These are phyloP conservation scores for Phaethon lepturus DNA, from an alignment of 2,113 vertebrate species.

Conservation along the genomic window DNA sequence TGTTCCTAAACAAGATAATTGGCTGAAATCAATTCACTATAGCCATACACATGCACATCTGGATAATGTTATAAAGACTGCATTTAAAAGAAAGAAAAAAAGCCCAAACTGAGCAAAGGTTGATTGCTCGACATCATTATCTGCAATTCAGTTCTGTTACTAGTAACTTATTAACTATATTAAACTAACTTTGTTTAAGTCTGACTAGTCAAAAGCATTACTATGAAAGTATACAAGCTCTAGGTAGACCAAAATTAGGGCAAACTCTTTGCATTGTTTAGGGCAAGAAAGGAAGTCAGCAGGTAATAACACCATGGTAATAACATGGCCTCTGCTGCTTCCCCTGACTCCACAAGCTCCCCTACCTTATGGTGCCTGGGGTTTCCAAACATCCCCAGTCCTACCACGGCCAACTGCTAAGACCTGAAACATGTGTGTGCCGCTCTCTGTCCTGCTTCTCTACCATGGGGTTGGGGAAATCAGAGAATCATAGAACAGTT, in stretches of 20 bases:
- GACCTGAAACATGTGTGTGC: accelerated
- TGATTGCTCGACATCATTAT: slow-evolving; percentile 33
- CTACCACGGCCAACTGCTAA: accelerated
- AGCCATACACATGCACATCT: neutral
- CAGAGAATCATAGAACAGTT: too few relatives aligned
- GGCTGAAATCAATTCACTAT: neutral
- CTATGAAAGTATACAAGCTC: neutral
- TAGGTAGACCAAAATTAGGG: neutral
- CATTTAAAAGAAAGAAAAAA: neutral
- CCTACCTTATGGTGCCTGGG: neutral
- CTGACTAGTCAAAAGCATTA: neutral
- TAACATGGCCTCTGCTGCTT: neutral
- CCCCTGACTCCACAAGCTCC: neutral
- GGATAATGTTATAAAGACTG: neutral
- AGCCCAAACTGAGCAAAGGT: neutral
- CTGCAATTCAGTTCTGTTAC: slow-evolving; percentile 21
- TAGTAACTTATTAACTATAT: slow-evolving; percentile 52
- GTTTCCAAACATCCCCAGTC: neutral
- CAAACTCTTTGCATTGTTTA: neutral
- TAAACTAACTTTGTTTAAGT: neutral
- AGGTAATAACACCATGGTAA: neutral
- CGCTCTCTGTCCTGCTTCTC: accelerated
- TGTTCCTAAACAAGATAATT: neutral
- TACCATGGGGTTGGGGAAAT: neutral
- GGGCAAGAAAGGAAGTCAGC: neutral